These are phyloP conservation scores for Hemicentrotus pulcherrimus DNA, from an alignment of 35 echinoderm and acorn worm species.

Conservation along the genomic window DNA sequence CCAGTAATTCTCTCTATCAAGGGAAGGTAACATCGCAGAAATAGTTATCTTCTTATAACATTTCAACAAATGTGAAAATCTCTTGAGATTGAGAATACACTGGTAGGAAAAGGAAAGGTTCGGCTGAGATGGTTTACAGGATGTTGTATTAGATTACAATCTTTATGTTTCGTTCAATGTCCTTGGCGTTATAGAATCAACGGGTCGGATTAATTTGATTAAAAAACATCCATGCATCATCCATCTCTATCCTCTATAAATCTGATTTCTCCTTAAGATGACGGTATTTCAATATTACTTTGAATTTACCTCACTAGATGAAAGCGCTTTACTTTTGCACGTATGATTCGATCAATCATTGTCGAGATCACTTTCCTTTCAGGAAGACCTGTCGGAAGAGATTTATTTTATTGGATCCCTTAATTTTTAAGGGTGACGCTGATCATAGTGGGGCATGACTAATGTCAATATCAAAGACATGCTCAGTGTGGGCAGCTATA, in stretches of 20 bases:
- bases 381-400: too few species aligned
- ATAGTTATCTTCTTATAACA: not conserved
- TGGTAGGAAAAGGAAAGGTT: not conserved
- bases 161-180: not conserved
- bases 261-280: not conserved
- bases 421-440: too few species aligned
- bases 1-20: too few species aligned
- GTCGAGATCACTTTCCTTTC: too few species aligned
- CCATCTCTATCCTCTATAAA: not conserved
- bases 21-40: not conserved
- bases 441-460: too few species aligned
- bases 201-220: not conserved
- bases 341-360: not conserved
- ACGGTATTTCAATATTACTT: not conserved
- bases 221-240: not conserved
- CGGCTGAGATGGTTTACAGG: not conserved
- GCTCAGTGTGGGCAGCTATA: too few species aligned
- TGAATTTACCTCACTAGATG: not conserved
- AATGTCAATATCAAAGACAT: too few species aligned
- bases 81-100: too few species aligned
- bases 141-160: not conserved
- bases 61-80: not conserved
- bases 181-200: not conserved
- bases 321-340: not conserved
- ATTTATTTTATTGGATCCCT: too few species aligned